Percentiles rank a stretch among this genome's conserved stretches.
Conservation (phyloP, 2,888 invertebrate species). For the Ornithoptera alexandrae region DNA sequence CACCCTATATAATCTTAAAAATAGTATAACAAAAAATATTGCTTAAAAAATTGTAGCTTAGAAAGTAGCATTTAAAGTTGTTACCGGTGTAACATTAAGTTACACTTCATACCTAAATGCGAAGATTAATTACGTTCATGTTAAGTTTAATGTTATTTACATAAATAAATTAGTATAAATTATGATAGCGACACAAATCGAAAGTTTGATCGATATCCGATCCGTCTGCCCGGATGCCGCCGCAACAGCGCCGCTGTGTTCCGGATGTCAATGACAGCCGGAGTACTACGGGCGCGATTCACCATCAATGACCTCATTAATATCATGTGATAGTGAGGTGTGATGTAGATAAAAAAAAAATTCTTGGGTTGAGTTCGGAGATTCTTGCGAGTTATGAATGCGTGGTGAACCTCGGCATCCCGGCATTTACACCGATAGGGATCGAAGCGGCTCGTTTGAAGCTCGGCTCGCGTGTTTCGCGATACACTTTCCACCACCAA, state of each 20-base stretch:
- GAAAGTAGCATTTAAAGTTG: neutral
- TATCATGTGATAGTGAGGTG: too few species aligned
- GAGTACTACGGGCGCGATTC: too few species aligned
- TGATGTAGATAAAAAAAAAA: too few species aligned
- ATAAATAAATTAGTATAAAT: constrained; percentile 12
- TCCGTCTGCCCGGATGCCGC: constrained; percentile 9
- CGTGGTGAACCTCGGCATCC: constrained; percentile 40
- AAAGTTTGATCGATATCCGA: constrained; percentile 28
- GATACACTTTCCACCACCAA: constrained; percentile 44
- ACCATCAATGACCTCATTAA: too few species aligned
- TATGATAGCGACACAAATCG: constrained; percentile 6
- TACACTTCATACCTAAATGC: neutral
- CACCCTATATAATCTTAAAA: too few species aligned
- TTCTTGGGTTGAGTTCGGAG: constrained; percentile 5
- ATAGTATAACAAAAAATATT: too few species aligned
- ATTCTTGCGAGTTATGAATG: constrained; percentile 24
- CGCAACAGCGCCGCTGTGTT: too few species aligned
- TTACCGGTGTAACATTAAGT: neutral
- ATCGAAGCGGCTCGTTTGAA: constrained; percentile 43
- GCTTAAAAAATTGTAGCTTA: neutral
- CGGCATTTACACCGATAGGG: constrained; percentile 39
- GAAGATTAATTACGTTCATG: neutral
- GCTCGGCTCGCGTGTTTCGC: constrained; percentile 31
- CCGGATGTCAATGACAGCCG: too few species aligned
- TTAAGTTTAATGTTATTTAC: constrained; percentile 5